Evolutionary conservation across 2,888 invertebrate species (phyloP).

Genomic region (Rosalia funebris): DNA sequence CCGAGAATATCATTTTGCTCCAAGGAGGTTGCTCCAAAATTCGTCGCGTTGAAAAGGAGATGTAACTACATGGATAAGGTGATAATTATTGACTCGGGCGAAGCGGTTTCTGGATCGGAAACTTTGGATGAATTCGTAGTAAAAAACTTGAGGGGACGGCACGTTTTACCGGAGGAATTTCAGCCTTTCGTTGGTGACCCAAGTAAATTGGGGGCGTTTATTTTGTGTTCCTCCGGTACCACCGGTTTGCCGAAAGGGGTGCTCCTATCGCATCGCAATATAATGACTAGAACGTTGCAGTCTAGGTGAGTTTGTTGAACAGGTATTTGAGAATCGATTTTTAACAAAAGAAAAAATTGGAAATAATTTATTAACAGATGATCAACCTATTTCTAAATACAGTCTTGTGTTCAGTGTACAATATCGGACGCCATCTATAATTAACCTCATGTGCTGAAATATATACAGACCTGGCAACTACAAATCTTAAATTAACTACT

Average conservation of each 20-base stretch:
- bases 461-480: no score
- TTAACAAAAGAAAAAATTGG: no score
- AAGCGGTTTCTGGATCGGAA: conserved; percentile 23
- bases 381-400: background rate
- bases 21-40: conserved; percentile 66
- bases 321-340: background rate
- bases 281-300: conserved; percentile 37
- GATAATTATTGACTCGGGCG: conserved; percentile 65
- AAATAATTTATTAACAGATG: background rate
- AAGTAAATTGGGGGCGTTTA: conserved; percentile 46
- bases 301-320: conserved; percentile 27
- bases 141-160: conserved; percentile 8
- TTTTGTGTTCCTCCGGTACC: conserved; percentile 76
- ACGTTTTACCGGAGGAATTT: conserved; percentile 31
- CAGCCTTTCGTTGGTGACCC: conserved; percentile 37
- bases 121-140: conserved; percentile 31
- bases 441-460: background rate
- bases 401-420: background rate
- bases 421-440: background rate
- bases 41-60: conserved; percentile 64
- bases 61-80: conserved; percentile 63
- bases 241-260: conserved; percentile 77
- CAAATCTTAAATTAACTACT: no score
- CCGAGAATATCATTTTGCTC: conserved; percentile 76
- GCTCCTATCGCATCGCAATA: conserved; percentile 70